These are phyloP conservation scores for Elachura formosa DNA, from an alignment of 2,113 vertebrate genomes.

Conservation along the genomic window DNA sequence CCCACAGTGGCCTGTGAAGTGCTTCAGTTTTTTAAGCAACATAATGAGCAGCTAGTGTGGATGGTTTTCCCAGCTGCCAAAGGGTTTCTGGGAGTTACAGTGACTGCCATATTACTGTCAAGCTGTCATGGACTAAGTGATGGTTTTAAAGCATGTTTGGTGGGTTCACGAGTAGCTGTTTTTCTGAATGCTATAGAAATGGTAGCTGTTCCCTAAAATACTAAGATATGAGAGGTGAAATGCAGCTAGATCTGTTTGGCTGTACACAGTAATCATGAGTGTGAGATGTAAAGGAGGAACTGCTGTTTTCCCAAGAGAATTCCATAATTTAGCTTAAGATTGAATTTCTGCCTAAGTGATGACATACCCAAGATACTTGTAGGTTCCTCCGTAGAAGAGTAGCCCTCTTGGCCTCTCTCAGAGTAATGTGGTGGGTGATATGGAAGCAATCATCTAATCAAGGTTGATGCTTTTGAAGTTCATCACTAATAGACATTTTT, in stretches of 20 bases:
- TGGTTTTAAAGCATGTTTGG: not conserved
- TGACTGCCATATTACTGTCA: constrained; percentile 13
- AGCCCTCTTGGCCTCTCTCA: not conserved
- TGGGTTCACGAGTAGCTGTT: not conserved
- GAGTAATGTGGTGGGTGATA: not conserved
- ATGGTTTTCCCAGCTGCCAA: not conserved
- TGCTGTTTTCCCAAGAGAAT: not conserved
- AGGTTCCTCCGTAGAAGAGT: not conserved
- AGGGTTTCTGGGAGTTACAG: not conserved
- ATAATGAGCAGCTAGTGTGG: constrained; percentile 18
- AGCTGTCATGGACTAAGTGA: not conserved
- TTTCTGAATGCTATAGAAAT: not conserved
- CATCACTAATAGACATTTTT: not conserved
- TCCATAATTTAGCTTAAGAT: not conserved
- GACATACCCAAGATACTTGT: not conserved
- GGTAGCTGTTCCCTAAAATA: not conserved
- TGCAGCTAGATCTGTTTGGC: not conserved
- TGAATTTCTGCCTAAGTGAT: not conserved
- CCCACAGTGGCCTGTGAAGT: not conserved
- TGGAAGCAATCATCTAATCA: not conserved
- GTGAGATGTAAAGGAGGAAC: not conserved
- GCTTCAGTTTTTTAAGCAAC: not conserved
- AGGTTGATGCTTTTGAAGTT: not conserved
- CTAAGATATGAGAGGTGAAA: not conserved
- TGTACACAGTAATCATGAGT: not conserved